Base-by-base conservation (phyloP, 35 echinoderm and acorn worm genomes). In the Strongylocentrotus purpuratus region DNA sequence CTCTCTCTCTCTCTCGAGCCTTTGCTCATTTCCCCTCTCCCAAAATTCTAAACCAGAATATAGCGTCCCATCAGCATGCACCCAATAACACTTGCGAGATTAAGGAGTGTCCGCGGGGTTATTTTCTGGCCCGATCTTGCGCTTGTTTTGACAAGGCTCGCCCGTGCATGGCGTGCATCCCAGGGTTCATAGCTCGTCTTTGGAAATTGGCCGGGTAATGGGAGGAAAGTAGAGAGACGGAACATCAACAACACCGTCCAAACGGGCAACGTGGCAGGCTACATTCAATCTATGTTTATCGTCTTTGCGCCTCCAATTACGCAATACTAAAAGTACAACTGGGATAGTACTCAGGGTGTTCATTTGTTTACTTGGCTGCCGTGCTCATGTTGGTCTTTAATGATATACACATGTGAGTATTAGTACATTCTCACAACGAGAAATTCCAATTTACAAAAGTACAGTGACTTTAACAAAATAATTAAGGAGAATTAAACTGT, bases 101-200 rank as follows among this genome's bases (percentile, higher is more conserved):
- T 89, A 89, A 46, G 33, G 87, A 33, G 32, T 89, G 87, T 89
- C 87, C 45, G 87, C 87, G 32, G 45, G 87, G 87, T 28, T 89
- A 78, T 78, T 78, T 78, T 78, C 65, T 13, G 32, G 87, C 87
- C 32, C 32, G 87, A 46, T 35, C 87, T 28, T 17, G 33, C 10
- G 87, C 87, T 89, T 89, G 87, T 89, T 89, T 89, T 89, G 87
- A 89, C 87, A 89, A 89, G 45, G 33, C 33, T 89, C 25, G 87
- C 9, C 32, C 45, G 87, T 46, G 33, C 87, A 89, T 15, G 45
- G 33, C 87, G 32, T 89, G 87, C 5, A 89, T 45, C 45, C 87
- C 33, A 46, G 20, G 87, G 18, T 33, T 89, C 33, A 33, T 89
- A 41, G 33, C 87, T 15, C 87, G 4, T 89, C 12, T 89, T 89